Base-by-base conservation (phyloP, 2,888 invertebrate genomes). In the Papilio demoleus region DNA sequence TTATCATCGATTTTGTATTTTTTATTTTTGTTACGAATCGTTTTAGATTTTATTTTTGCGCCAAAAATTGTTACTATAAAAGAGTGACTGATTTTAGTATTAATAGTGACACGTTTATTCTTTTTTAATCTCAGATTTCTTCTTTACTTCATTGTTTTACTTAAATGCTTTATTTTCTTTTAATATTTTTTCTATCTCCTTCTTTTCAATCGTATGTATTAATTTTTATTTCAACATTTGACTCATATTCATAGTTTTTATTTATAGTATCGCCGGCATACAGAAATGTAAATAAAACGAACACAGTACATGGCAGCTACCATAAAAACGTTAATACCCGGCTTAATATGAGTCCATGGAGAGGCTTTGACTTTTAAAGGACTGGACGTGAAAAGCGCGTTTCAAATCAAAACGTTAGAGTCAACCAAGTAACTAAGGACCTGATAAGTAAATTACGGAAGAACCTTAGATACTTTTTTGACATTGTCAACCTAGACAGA, bases 321-420 rank as follows among this genome's bases (percentile, higher is more conserved):
- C 22, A 62, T 63, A 47, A 63, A 63, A 63, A 38, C 56, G 34
- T 42, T 63, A 45, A 63, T 19, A 47, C 38, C 68, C 22, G 36
- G 63, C 45, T 68, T 68, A 63, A 68, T 68, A 63, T 14, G 38
- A 68, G 50, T 50, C 45, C 38, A 40, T 60, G 50, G 64, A 50
- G 40, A 50, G 40, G 50, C 4, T 38, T 38, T 38, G 38, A 38
- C 14, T 38, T 12, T 38, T n/a, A 38, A 38, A 1, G 14, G 38
- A 38, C 38, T 14, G 38, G 38, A 38, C 4, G 0, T 38, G 38
- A 14, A 1, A 38, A 38, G 11, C 3, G 38, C 31, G 31, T 31
- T 31, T 31, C n/a, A 14, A 38, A 14, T 38, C 0, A 38, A 38
- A 36, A 36, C 36, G n/a, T n/a, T n/a, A n/a, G n/a, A n/a, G n/a